Percentiles rank a stretch among this genome's conserved stretches.
phyloP scores from a whole-genome alignment of 2,113 vertebrate species.

The Rattus norvegicus region DNA sequence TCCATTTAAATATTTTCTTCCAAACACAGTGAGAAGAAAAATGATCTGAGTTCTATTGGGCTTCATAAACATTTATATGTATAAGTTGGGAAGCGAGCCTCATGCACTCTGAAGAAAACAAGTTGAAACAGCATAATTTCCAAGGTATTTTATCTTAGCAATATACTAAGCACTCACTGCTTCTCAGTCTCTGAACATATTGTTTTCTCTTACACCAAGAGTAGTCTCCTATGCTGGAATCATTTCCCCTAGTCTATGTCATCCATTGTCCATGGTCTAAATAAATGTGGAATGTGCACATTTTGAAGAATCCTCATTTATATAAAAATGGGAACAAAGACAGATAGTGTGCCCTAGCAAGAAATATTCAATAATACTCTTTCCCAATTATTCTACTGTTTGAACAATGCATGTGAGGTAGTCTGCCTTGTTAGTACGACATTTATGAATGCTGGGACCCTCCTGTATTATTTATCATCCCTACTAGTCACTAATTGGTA shows the following conservation, averaged over 20 bases:
- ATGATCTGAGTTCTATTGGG: constrained; percentile 38
- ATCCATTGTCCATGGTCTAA: constrained; percentile 48
- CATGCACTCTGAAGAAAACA: background rate
- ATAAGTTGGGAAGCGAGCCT: constrained; percentile 18
- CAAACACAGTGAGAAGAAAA: background rate
- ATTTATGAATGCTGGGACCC: constrained; percentile 59
- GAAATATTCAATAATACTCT: constrained; percentile 15
- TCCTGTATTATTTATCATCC: constrained; percentile 61
- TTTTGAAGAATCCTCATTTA: constrained; percentile 63
- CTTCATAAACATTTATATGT: constrained; percentile 4
- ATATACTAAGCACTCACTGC: background rate
- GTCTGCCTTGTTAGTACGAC: constrained; percentile 43
- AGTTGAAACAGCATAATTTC: constrained; percentile 34
- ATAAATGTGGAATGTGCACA: constrained; percentile 41
- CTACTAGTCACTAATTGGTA: constrained; percentile 58
- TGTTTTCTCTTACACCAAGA: background rate
- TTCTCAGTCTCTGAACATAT: background rate
- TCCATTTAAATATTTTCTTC: constrained; percentile 36
- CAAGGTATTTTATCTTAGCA: constrained; percentile 17
- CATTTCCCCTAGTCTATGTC: constrained; percentile 27
- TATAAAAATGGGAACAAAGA: constrained; percentile 48
- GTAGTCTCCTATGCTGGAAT: background rate
- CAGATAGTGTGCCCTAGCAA: background rate
- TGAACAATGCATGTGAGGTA: constrained; percentile 45
- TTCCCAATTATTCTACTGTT: constrained; percentile 46